These are phyloP conservation scores for Hyphantria cunea DNA, from an alignment of 1,140 invertebrate species.

Conservation along the genomic window DNA sequence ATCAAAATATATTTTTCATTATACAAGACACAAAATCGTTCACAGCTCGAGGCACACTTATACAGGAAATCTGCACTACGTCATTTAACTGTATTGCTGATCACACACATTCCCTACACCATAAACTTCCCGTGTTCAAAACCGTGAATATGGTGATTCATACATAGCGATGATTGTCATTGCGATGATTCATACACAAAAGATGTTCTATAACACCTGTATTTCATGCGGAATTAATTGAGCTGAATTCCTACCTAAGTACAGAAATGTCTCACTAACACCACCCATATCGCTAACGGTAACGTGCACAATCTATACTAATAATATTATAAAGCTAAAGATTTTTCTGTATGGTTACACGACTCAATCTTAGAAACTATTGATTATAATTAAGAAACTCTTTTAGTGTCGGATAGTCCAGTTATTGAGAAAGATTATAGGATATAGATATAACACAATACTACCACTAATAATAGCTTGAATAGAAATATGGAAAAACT, in stretches of 20 bases:
- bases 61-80: constrained; percentile 8
- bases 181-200: constrained; percentile 45
- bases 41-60: neutral
- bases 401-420: too few species aligned
- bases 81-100: constrained; percentile 20
- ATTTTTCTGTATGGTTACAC: too few species aligned
- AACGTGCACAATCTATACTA: too few species aligned
- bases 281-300: neutral
- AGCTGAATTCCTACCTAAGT: constrained; percentile 6
- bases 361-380: too few species aligned
- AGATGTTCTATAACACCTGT: constrained; percentile 43
- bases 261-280: neutral
- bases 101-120: constrained; percentile 22
- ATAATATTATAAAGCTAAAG: too few species aligned
- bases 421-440: too few species aligned
- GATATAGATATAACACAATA: too few species aligned
- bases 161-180: constrained; percentile 35
- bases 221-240: constrained; percentile 20
- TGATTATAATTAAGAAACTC: too few species aligned
- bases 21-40: too few species aligned
- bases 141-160: constrained; percentile 42
- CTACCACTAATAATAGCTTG: too few species aligned
- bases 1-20: too few species aligned
- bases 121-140: constrained; percentile 35
- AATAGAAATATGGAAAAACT: too few species aligned